phyloP scores from a whole-genome alignment of 2,797 vertebrate species.

The Micrastur ruficollis region DNA sequence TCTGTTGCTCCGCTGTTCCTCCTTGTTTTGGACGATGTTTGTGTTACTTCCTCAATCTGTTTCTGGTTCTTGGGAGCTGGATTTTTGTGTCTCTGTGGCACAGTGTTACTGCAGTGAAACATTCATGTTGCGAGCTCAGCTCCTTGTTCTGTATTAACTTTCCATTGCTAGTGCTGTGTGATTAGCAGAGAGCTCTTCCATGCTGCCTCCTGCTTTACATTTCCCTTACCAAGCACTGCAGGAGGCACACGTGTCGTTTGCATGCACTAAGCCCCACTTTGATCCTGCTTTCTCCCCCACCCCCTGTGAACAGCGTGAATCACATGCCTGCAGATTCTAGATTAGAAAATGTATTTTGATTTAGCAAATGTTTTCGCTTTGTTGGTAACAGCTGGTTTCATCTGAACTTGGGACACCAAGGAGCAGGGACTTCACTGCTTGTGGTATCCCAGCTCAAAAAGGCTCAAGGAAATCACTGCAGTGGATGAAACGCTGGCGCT shows the following conservation, averaged over 20 bases:
- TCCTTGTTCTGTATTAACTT: conserved; percentile 21
- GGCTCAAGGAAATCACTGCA: not conserved
- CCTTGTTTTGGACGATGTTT: conserved; percentile 37
- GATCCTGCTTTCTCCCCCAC: not conserved
- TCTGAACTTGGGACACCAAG: not conserved
- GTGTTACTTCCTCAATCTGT: conserved; percentile 60
- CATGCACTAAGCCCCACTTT: conserved; percentile 10
- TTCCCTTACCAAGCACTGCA: not conserved
- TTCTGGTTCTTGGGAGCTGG: conserved; percentile 44
- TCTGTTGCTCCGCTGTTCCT: conserved; percentile 16
- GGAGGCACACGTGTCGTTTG: conserved; percentile 12
- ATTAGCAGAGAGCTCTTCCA: not conserved
- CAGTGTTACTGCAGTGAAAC: not conserved
- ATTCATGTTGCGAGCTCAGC: not conserved
- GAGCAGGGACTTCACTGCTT: not conserved
- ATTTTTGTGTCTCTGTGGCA: not conserved
- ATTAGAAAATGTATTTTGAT: not conserved
- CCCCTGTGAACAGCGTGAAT: not conserved
- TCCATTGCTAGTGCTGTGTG: not conserved
- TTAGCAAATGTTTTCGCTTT: conserved; percentile 8
- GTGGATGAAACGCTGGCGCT: not conserved
- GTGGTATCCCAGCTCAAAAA: not conserved
- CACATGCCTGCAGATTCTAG: not conserved
- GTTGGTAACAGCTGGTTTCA: not conserved
- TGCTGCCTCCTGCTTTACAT: conserved; percentile 29